phyloP scores from a whole-genome alignment of 2,113 vertebrate species.

The Poeciliopsis occidentalis region DNA sequence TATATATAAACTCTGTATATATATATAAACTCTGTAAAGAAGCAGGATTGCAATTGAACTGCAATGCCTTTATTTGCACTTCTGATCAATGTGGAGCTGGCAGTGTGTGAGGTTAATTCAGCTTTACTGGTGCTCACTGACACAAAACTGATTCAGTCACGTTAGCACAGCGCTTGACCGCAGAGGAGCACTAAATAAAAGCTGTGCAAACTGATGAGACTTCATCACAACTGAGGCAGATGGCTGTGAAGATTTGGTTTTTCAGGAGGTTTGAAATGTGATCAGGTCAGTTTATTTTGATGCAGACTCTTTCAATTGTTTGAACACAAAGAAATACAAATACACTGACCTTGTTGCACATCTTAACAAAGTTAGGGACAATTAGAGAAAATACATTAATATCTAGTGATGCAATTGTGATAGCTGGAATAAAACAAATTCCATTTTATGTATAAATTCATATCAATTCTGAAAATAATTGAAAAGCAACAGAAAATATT shows the following conservation, averaged over 20 bases:
- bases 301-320: too few species aligned
- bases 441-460: not conserved
- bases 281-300: conserved; percentile 1
- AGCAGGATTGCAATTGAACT: conserved; percentile 8
- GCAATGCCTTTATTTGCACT: conserved; percentile 15
- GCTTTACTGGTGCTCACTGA: conserved; percentile 41
- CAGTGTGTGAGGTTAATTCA: conserved; percentile 50
- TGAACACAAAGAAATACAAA: not conserved
- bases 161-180: conserved; percentile 23
- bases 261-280: conserved; percentile 3
- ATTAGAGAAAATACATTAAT: too few species aligned
- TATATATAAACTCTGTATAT: conserved; percentile 40
- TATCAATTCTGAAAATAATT: not conserved
- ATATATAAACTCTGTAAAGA: conserved; percentile 44
- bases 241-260: conserved; percentile 7
- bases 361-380: too few species aligned
- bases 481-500: not conserved
- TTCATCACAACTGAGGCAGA: conserved; percentile 37
- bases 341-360: not conserved
- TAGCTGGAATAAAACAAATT: too few species aligned
- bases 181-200: conserved; percentile 35
- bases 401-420: too few species aligned
- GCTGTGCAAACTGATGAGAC: conserved; percentile 24
- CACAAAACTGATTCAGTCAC: conserved; percentile 49
- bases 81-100: conserved; percentile 24